Evolutionary conservation across 2,888 invertebrate species (phyloP), one percentile per base, ranked within the genome.

Genomic region (Agrotis exclamationis): DNA sequence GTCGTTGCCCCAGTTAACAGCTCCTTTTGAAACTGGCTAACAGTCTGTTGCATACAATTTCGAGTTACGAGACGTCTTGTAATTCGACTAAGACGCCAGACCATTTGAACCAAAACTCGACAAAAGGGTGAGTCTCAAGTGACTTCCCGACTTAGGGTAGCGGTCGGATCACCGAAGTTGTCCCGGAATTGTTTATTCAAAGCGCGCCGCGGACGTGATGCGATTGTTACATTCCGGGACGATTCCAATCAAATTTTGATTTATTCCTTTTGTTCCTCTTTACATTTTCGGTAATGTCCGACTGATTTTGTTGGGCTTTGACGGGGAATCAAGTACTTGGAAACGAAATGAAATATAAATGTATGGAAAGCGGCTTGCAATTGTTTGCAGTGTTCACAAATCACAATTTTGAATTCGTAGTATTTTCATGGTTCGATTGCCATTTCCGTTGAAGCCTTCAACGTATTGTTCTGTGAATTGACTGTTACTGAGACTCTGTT

Each of bases 191-290:
- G 93, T 92, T 92, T 92, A 93, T 93, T 92, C 93, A 92, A 87
- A 88, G 87, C 91, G 90, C 88, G 87, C 86, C 84, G 79, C 86
- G 85, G 81, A 89, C 90, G 91, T 90, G 92, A 91, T 89, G 86
- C 89, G 88, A 92, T 92, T 93, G 92, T 92, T 91, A 92, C 91
- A 89, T 87, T 90, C 88, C 84, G 85, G 84, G 85, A 82, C 85
- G 86, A 88, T 86, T 87, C 89, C 90, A 92, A 93, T 92, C 92
- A 89, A 90, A 92, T 89, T 92, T 91, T 92, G 93, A 93, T 93
- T 92, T 92, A 91, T 91, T 88, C 89, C 86, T 85, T 85, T 88
- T 87, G 88, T 91, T 89, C 88, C 86, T 85, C 85, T 88, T 87
- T 84, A 84, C 83, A 84, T 87, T 88, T 83, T 79, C 66, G 79